Evolutionary conservation across 1,140 invertebrate species (phyloP), one percentile per base, ranked within the genome.

Genomic region (Nymphalis io): DNA sequence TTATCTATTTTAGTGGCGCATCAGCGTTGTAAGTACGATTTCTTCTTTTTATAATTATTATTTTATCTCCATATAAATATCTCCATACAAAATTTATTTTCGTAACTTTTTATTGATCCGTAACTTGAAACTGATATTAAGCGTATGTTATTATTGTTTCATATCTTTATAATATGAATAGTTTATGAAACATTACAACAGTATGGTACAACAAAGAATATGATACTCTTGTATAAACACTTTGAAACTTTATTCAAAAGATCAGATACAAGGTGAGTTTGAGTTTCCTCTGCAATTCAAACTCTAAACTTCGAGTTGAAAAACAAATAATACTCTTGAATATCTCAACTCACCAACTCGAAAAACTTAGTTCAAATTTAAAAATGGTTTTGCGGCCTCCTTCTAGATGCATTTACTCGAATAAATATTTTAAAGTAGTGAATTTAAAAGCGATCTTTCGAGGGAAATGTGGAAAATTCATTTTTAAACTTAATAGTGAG

Each of bases 271-370:
- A 60, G 42, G 18, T 46, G 46, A 51, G 18, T 27, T 5, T 46
- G 12, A 44, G 33, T n/a, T 62, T 23, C 33, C 23, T 23, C 21
- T 3, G 55, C 66, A 53, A 58, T 44, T 60, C 51, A 51, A 68
- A 68, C 18, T 46, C 20, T 51, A 51, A 12, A 66, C 61, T 66
- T 40, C 18, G 48, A 64, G 55, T 66, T 72, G 23, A 42, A 71
- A 67, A 73, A 73, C 74, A 76, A 76, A 73, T 71, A 76, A 76
- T 65, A 69, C 72, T 70, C 72, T 72, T 69, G 72, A 76, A 72
- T 76, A 72, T 68, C 39, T 63, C 46, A 38, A 55, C 58, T 68
- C 40, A 53, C 13, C 10, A 55, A 55, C 51, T 55, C 10, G 21
- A 55, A 58, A 55, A 66, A 68, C 59, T 61, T 44, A 68, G 59